A percentile compares a stretch with the other conserved stretches of the same genome.
Evolutionary conservation across 2,797 vertebrate species (phyloP).

Genomic region (Hippopotamyrus pictus): DNA sequence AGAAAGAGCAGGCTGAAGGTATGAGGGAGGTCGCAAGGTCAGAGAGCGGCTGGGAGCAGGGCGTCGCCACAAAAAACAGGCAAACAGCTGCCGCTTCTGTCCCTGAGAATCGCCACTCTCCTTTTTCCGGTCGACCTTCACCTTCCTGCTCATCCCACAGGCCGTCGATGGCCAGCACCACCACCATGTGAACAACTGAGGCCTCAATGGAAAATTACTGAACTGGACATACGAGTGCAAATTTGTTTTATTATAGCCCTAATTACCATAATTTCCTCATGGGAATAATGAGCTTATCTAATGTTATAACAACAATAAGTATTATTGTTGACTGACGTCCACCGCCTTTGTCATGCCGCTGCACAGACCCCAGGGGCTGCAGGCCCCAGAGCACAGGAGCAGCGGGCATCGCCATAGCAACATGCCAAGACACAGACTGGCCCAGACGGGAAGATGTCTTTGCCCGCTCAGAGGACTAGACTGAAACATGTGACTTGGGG

Average conservation of each 20-base stretch:
- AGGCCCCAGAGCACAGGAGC: background rate
- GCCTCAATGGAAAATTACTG: background rate
- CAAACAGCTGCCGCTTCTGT: background rate
- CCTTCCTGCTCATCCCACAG: too few relatives aligned
- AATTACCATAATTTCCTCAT: background rate
- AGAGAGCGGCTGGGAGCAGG: background rate
- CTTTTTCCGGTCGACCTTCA: background rate
- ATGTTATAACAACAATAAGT: background rate
- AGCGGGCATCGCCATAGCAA: background rate
- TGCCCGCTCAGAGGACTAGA: background rate
- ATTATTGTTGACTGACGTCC: background rate
- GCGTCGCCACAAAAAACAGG: background rate
- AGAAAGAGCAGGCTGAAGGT: background rate
- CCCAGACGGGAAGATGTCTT: background rate
- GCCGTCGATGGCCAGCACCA: background rate
- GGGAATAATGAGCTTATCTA: background rate
- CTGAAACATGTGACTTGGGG: background rate
- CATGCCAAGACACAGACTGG: background rate
- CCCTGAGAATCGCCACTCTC: background rate
- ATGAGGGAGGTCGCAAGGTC: background rate
- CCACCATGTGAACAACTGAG: background rate
- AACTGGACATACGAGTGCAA: background rate
- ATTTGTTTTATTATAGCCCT: background rate
- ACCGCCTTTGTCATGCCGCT: background rate
- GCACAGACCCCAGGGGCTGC: background rate